A percentile compares a stretch with the other conserved stretches of the same genome.
Conservation (phyloP, 2,113 vertebrate genomes). For the Sminthopsis crassicaudata region DNA sequence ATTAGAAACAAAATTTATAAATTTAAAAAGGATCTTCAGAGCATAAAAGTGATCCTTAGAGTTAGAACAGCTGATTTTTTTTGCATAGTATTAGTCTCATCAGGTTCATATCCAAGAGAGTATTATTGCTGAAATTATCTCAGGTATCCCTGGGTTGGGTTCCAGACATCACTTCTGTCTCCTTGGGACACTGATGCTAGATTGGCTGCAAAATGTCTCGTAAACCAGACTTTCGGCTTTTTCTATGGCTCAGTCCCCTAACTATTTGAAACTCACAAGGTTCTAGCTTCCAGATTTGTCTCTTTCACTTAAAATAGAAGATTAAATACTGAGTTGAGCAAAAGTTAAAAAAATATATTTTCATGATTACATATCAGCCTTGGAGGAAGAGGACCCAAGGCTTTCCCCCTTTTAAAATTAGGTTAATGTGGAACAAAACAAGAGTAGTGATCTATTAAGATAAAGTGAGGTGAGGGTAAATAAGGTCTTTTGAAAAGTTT, state of each 20-base stretch:
- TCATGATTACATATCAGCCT: not conserved
- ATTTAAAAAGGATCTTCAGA: too few species aligned
- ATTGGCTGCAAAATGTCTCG: not conserved
- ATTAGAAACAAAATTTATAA: too few species aligned
- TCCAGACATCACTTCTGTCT: not conserved
- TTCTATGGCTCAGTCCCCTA: not conserved
- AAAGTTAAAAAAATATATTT: not conserved
- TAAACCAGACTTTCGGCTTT: not conserved
- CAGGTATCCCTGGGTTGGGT: not conserved
- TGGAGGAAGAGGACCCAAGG: not conserved
- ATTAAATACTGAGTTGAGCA: not conserved
- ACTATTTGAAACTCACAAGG: not conserved
- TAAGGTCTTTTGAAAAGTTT: not conserved
- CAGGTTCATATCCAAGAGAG: not conserved
- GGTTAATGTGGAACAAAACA: not conserved
- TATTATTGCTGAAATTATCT: not conserved
- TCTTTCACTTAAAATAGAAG: not conserved
- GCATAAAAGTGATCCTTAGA: too few species aligned
- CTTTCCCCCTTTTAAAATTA: not conserved
- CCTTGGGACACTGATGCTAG: not conserved
- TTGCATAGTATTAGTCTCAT: not conserved
- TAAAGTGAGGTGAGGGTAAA: not conserved
- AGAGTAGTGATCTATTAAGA: not conserved
- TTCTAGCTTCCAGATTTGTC: not conserved
- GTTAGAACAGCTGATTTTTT: not conserved